Percentiles rank a stretch among this genome's conserved stretches.
phyloP scores from a whole-genome alignment of 1,140 invertebrate species.

The Drosophila ohnishii region DNA sequence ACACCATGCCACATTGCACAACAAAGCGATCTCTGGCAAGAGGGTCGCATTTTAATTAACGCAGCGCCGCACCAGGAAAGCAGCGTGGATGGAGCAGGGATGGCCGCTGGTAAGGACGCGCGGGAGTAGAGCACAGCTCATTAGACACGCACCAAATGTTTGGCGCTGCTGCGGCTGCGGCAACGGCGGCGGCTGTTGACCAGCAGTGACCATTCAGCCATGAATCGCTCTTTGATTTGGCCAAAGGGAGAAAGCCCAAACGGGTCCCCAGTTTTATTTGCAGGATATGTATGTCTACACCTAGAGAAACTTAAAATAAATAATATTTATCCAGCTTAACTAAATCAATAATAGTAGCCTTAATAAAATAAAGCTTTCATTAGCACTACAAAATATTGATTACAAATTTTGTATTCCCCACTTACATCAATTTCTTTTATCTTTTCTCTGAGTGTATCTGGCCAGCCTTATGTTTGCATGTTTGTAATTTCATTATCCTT shows the following conservation, averaged over 20 bases:
- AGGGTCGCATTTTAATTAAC: slow-evolving; percentile 68
- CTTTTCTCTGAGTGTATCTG: background rate
- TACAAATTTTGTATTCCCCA: background rate
- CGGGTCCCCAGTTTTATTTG: slow-evolving; percentile 42
- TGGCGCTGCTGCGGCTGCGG: slow-evolving; percentile 38
- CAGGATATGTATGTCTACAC: slow-evolving; percentile 18
- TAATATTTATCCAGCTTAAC: background rate
- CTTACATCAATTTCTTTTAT: too few species aligned
- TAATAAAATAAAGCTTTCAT: background rate
- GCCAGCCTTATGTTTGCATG: slow-evolving; percentile 50
- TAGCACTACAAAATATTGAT: background rate
- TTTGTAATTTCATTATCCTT: slow-evolving; percentile 63
- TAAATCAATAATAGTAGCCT: background rate
- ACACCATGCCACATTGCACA: slow-evolving; percentile 74
- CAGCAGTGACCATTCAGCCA: slow-evolving; percentile 59
- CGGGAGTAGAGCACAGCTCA: slow-evolving; percentile 66
- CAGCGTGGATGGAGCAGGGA: background rate
- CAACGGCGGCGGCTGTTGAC: slow-evolving; percentile 30
- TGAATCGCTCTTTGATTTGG: slow-evolving; percentile 74
- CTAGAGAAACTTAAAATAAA: background rate
- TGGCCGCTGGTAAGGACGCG: background rate
- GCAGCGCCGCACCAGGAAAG: slow-evolving; percentile 40
- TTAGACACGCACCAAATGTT: slow-evolving; percentile 78
- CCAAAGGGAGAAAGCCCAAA: slow-evolving; percentile 25
- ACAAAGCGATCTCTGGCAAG: slow-evolving; percentile 24